Percentiles rank a stretch among this genome's conserved stretches.
phyloP scores from a whole-genome alignment of 1,140 invertebrate genomes.

The Odontomachus brunneus region DNA sequence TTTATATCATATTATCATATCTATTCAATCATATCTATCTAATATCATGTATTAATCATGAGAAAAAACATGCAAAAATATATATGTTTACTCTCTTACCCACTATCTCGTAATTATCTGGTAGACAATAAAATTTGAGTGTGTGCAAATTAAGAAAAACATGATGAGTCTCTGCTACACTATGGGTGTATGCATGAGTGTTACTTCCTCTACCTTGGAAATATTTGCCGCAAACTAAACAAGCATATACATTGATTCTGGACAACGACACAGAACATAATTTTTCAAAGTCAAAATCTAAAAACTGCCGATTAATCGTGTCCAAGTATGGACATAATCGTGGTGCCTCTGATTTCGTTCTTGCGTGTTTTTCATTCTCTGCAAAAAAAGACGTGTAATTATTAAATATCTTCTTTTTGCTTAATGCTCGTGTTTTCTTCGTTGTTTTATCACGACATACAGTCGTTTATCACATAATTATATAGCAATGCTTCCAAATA shows the following conservation, averaged over 20 bases:
- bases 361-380: slow-evolving; percentile 50
- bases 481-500: background rate
- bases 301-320: slow-evolving; percentile 97
- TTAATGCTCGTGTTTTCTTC: too few species aligned
- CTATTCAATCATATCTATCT: too few species aligned
- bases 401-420: background rate
- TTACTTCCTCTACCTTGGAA: slow-evolving; percentile 99
- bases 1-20: too few species aligned
- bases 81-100: slow-evolving; percentile 88
- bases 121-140: slow-evolving; percentile 99
- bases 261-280: slow-evolving; percentile 99
- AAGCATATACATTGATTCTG: slow-evolving; percentile 99
- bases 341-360: slow-evolving; percentile 74
- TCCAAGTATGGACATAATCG: slow-evolving; percentile 96
- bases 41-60: background rate
- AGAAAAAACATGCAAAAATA: background rate
- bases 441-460: background rate
- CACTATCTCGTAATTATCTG: slow-evolving; percentile 99
- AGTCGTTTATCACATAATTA: background rate
- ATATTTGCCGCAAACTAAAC: slow-evolving; percentile 99
- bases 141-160: slow-evolving; percentile 99
- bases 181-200: slow-evolving; percentile 99
- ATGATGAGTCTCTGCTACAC: slow-evolving; percentile 98
- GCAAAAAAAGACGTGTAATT: slow-evolving; percentile 26
- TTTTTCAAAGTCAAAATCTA: slow-evolving; percentile 99